Evolutionary conservation across 1,140 invertebrate species (phyloP).

Genomic region (Zaprionus kolodkinae): DNA sequence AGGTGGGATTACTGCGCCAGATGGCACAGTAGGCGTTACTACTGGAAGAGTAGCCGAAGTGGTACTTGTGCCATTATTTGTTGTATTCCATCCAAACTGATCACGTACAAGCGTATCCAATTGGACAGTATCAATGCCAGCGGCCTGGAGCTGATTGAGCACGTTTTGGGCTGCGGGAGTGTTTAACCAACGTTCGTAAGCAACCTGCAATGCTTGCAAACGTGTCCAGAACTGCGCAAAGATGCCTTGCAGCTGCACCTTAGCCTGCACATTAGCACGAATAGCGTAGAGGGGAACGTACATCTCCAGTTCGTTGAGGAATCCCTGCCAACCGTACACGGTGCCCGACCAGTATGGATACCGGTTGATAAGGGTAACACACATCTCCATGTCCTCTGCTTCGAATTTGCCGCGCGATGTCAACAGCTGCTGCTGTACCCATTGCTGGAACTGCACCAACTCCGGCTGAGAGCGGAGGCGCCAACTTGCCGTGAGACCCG

Average conservation of each 20-base stretch:
- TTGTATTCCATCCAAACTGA: conserved; percentile 61
- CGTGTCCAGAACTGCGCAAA: conserved; percentile 71
- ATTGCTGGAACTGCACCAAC: conserved; percentile 59
- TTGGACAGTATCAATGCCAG: conserved; percentile 59
- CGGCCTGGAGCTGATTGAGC: conserved; percentile 52
- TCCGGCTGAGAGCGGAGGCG: conserved; percentile 70
- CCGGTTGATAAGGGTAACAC: conserved; percentile 58
- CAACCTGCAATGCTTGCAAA: conserved; percentile 50
- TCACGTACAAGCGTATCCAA: conserved; percentile 68
- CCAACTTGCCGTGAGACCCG: conserved; percentile 57
- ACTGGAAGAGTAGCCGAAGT: not conserved
- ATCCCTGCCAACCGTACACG: conserved; percentile 73
- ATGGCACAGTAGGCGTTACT: conserved; percentile 36
- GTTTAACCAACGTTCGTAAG: conserved; percentile 70
- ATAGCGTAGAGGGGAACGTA: conserved; percentile 67
- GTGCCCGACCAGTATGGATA: conserved; percentile 70
- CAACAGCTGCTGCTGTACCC: conserved; percentile 67
- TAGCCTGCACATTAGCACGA: conserved; percentile 59
- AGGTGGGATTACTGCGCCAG: conserved; percentile 56
- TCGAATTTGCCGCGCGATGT: conserved; percentile 57
- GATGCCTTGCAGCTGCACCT: conserved; percentile 58
- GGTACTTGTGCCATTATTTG: conserved; percentile 40
- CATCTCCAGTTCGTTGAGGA: conserved; percentile 68
- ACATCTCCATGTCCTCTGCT: conserved; percentile 62
- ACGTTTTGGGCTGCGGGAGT: conserved; percentile 52